Evolutionary conservation across 1,140 invertebrate species (phyloP).

Genomic region (Pachyrhynchus sulphureomaculatus): DNA sequence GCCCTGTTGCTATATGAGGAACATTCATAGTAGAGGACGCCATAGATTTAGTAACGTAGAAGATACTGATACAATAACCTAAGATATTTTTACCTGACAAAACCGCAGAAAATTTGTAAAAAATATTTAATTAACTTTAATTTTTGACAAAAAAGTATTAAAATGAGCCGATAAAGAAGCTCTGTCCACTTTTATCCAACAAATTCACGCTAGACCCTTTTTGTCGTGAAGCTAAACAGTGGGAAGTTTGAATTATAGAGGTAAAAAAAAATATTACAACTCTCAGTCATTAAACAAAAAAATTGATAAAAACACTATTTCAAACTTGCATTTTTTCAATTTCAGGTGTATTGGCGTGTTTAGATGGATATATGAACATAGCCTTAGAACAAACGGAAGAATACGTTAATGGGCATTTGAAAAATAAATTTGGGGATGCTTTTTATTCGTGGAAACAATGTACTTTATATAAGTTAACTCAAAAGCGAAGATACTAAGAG

Average conservation of each 20-base stretch:
- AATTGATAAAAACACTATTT: too few species aligned
- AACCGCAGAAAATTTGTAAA: too few species aligned
- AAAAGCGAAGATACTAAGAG: constrained; percentile 75
- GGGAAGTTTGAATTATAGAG: constrained; percentile 97
- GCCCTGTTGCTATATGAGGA: too few species aligned
- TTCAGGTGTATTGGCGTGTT: constrained; percentile 92
- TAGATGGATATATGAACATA: constrained; percentile 99
- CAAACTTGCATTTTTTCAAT: too few species aligned
- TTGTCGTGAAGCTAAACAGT: constrained; percentile 98
- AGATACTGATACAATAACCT: too few species aligned
- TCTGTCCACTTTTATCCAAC: constrained; percentile 96
- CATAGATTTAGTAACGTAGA: too few species aligned
- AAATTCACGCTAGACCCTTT: constrained; percentile 99
- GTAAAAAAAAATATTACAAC: too few species aligned
- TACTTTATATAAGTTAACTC: constrained; percentile 94
- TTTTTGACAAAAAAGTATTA: too few species aligned
- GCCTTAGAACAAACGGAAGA: constrained; percentile 99
- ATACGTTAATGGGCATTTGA: constrained; percentile 97
- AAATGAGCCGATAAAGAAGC: constrained; percentile 90
- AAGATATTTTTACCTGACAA: too few species aligned
- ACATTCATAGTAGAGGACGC: too few species aligned
- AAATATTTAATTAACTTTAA: too few species aligned
- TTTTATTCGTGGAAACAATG: constrained; percentile 99
- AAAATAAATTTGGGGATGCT: constrained; percentile 99
- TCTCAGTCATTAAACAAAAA: too few species aligned